These are phyloP conservation scores for Boulengeromyrus knoepffleri DNA, from an alignment of 2,113 vertebrate genomes.

Conservation along the genomic window DNA sequence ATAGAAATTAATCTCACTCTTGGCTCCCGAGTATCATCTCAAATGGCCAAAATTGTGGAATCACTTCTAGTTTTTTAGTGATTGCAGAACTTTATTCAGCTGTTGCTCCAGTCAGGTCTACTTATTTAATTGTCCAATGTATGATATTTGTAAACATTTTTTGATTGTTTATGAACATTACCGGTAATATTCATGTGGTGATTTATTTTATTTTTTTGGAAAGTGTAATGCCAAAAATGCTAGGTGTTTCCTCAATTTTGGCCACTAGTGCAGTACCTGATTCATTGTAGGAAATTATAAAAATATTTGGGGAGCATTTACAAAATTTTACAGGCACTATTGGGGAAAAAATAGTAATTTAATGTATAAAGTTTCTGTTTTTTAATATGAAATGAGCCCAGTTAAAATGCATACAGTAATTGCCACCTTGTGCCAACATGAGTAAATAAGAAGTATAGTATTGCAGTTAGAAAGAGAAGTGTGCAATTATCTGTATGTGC, in stretches of 20 bases:
- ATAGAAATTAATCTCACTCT: not conserved
- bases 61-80: not conserved
- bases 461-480: no score
- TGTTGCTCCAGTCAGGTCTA: not conserved
- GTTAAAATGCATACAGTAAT: no score
- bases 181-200: not conserved
- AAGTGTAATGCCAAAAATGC: not conserved
- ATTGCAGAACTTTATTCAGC: not conserved
- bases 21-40: not conserved
- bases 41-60: not conserved
- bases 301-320: not conserved
- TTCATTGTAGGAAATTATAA: not conserved
- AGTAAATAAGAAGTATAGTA: no score
- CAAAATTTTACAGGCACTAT: not conserved
- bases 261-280: not conserved
- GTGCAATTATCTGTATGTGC: no score
- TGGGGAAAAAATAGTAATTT: not conserved
- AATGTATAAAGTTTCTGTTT: not conserved
- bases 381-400: not conserved
- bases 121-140: not conserved
- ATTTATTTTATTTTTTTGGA: not conserved
- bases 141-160: not conserved
- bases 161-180: not conserved
- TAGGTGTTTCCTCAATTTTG: not conserved
- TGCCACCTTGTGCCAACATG: no score